Percentiles rank a stretch among this genome's conserved stretches.
phyloP scores from a whole-genome alignment of 1,140 invertebrate species.

The Hetaerina americana region DNA sequence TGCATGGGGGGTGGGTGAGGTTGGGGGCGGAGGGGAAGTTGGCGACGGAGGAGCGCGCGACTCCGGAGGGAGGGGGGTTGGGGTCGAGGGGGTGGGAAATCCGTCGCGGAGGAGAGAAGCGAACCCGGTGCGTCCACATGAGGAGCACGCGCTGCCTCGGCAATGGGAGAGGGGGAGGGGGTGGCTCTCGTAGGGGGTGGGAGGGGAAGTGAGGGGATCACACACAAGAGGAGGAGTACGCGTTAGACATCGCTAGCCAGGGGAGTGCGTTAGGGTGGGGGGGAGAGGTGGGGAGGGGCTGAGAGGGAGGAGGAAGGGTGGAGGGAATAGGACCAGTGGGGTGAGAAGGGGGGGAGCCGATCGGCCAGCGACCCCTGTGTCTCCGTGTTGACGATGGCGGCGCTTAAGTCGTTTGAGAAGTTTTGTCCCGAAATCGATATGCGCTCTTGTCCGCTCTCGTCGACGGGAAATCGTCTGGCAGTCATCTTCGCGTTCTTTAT shows the following conservation, averaged over 20 bases:
- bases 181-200: background rate
- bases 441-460: background rate
- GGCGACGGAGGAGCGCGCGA: too few relatives aligned
- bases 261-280: background rate
- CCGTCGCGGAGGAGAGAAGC: background rate
- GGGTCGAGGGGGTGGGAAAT: background rate
- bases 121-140: background rate
- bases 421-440: background rate
- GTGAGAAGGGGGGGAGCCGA: background rate
- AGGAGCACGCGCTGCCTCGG: background rate
- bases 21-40: background rate
- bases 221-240: background rate
- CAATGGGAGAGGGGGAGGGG: background rate
- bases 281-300: background rate
- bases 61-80: background rate
- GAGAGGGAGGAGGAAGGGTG: background rate
- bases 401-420: background rate
- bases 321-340: background rate
- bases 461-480: too few relatives aligned
- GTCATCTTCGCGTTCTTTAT: too few relatives aligned
- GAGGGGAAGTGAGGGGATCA: too few relatives aligned
- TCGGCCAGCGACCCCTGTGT: background rate
- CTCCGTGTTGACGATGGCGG: background rate
- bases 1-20: background rate
- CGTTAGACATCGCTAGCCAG: too few relatives aligned